Evolutionary conservation across 1,140 invertebrate species (phyloP).

Genomic region (Megathymus violae): DNA sequence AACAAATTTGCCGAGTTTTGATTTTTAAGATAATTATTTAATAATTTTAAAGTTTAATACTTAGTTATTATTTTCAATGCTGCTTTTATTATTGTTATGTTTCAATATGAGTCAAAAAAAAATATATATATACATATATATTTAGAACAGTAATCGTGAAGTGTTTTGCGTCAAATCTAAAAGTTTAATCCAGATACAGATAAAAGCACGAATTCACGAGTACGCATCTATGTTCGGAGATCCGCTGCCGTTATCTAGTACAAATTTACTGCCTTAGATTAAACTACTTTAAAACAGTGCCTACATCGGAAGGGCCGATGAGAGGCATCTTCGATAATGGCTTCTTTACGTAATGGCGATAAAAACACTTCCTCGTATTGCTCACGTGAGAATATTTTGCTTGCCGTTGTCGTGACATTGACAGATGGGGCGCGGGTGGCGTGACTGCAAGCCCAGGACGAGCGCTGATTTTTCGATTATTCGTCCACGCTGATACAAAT

Average conservation of each 20-base stretch:
- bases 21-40: too few species aligned
- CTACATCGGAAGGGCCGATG: conserved; percentile 51
- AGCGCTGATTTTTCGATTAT: conserved; percentile 19
- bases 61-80: too few species aligned
- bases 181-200: conserved; percentile 46
- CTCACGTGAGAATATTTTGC: conserved; percentile 70
- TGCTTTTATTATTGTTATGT: too few species aligned
- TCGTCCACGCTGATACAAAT: conserved; percentile 22
- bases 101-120: too few species aligned
- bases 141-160: neutral
- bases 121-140: neutral
- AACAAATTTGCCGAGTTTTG: too few species aligned
- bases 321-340: conserved; percentile 65
- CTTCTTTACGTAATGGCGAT: conserved; percentile 72
- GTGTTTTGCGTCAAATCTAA: conserved; percentile 41
- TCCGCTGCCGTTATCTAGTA: conserved; percentile 67
- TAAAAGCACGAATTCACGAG: conserved; percentile 63
- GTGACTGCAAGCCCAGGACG: conserved; percentile 40
- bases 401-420: conserved; percentile 64
- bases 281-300: conserved; percentile 66
- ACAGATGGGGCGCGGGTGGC: conserved; percentile 60
- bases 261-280: conserved; percentile 74
- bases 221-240: conserved; percentile 60
- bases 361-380: conserved; percentile 72
- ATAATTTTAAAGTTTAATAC: too few species aligned